These are phyloP conservation scores for Pitta sordida DNA, from an alignment of 2,113 vertebrate species.

Conservation along the genomic window DNA sequence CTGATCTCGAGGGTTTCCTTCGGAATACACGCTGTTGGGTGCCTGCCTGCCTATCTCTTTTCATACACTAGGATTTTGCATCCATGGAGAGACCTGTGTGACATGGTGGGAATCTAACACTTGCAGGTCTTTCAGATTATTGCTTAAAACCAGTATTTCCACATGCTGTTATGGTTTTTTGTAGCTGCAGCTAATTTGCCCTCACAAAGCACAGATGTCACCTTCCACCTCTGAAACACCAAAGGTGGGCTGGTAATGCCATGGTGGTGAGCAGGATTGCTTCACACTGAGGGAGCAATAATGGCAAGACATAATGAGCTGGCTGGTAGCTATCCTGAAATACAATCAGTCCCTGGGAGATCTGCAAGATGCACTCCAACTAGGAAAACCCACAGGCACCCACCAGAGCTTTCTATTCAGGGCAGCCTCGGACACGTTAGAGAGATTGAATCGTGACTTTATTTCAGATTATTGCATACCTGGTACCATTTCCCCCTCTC, in stretches of 20 bases:
- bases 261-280: neutral
- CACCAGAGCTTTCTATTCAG: neutral
- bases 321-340: neutral
- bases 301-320: neutral
- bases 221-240: neutral
- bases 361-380: neutral
- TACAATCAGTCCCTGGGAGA: neutral
- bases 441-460: neutral
- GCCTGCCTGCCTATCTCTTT: neutral
- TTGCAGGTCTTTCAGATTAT: neutral
- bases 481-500: neutral
- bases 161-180: neutral
- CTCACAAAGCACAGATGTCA: neutral
- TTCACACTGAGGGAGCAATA: neutral
- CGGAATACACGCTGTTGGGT: neutral
- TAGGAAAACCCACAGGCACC: neutral
- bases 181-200: neutral
- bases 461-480: neutral
- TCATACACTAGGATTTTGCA: neutral
- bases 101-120: neutral
- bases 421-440: too few relatives aligned
- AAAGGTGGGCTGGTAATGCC: constrained; percentile 8
- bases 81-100: neutral
- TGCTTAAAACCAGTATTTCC: neutral
- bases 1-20: neutral